A percentile compares a stretch with the other conserved stretches of the same genome.
Evolutionary conservation across 2,113 vertebrate genomes (phyloP).

Genomic region (Pampusana beccarii): DNA sequence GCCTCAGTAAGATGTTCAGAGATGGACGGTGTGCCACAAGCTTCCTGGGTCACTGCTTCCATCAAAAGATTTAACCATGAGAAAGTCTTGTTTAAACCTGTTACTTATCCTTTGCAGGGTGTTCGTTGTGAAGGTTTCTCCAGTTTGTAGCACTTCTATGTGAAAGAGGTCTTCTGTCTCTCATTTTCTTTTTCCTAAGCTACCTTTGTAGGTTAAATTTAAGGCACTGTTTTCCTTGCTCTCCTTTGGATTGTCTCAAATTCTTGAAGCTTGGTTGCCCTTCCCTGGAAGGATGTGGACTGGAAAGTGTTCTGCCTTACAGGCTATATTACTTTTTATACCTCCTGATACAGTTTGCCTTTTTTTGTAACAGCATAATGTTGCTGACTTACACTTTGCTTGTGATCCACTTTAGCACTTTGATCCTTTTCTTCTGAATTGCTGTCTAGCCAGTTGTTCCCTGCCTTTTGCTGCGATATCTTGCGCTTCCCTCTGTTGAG

Average conservation of each 20-base stretch:
- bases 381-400: accelerated
- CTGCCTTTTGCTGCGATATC: neutral
- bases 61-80: no score
- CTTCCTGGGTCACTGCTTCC: neutral
- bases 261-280: neutral
- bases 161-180: neutral
- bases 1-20: no score
- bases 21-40: accelerated
- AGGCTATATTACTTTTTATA: neutral
- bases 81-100: neutral
- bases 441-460: neutral
- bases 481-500: neutral
- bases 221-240: neutral
- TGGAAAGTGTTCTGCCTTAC: neutral
- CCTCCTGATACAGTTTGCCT: accelerated
- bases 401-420: neutral
- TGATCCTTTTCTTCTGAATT: neutral
- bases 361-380: neutral
- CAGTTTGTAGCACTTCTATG: neutral
- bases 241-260: neutral
- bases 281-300: neutral
- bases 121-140: accelerated
- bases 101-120: neutral
- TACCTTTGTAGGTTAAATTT: accelerated
- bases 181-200: neutral